phyloP scores from a whole-genome alignment of 2,797 vertebrate genomes.

The Hirundo rustica region DNA sequence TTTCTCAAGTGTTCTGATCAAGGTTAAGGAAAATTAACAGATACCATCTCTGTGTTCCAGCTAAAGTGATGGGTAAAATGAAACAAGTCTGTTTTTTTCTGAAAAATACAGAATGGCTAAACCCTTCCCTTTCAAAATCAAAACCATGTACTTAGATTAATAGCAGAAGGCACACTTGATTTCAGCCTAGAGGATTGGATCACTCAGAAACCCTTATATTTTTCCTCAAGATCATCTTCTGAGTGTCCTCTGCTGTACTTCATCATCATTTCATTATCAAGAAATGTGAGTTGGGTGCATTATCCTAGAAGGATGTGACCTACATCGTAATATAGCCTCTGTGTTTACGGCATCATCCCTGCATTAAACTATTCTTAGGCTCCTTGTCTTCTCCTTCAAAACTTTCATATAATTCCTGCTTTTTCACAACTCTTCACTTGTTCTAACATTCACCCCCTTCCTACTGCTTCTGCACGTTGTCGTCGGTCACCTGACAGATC shows the following conservation, averaged over 20 bases:
- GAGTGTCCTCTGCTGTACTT: constrained; percentile 44
- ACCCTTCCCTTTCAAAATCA: background rate
- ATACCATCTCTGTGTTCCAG: background rate
- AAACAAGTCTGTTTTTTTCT: background rate
- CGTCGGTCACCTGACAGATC: background rate
- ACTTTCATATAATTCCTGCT: background rate
- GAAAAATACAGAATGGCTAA: background rate
- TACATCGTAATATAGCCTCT: background rate
- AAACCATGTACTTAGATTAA: background rate
- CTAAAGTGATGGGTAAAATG: background rate
- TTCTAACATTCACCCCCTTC: background rate
- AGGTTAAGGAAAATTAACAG: background rate
- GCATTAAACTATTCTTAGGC: background rate
- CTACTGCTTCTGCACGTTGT: background rate
- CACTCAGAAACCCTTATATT: constrained; percentile 13
- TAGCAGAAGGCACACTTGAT: background rate
- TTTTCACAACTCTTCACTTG: background rate
- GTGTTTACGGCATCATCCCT: constrained; percentile 33
- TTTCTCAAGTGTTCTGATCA: background rate
- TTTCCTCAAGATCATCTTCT: constrained; percentile 24
- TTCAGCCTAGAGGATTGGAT: background rate
- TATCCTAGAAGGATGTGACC: constrained; percentile 38
- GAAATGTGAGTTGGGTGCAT: constrained; percentile 21
- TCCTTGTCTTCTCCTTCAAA: constrained; percentile 31
- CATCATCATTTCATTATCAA: constrained; percentile 55